These are phyloP conservation scores for Tylochromis polylepis DNA, from an alignment of 2,113 vertebrate genomes.

Conservation along the genomic window DNA sequence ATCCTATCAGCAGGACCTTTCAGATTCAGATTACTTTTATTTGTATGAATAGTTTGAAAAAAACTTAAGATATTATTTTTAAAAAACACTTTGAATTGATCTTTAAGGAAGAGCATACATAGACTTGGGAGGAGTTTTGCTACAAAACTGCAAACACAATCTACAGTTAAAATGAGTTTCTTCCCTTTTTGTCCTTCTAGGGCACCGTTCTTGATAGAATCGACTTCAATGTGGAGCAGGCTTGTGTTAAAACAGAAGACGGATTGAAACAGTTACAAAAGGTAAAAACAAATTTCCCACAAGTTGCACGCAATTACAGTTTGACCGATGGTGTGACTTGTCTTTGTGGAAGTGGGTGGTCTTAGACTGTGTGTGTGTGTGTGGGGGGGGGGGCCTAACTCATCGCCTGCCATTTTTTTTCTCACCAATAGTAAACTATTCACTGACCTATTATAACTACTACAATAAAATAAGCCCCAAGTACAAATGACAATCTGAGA, in stretches of 20 bases:
- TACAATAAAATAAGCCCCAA: too few species aligned
- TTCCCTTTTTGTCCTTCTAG: constrained; percentile 58
- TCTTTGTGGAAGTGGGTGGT: not conserved
- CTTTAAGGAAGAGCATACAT: not conserved
- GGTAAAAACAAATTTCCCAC: constrained; percentile 70
- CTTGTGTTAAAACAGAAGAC: constrained; percentile 95
- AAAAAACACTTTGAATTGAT: not conserved
- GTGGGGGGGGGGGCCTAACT: too few species aligned
- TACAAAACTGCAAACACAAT: not conserved
- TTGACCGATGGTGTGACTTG: not conserved
- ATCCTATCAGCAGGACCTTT: not conserved
- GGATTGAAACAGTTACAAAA: constrained; percentile 94
- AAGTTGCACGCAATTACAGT: not conserved
- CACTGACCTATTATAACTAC: not conserved
- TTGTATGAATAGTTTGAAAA: not conserved
- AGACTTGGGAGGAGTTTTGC: not conserved
- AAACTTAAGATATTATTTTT: not conserved
- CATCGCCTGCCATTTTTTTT: too few species aligned
- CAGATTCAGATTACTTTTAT: not conserved
- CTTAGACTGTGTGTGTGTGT: too few species aligned
- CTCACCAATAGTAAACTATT: not conserved
- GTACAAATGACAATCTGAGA: too few species aligned
- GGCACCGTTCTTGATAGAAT: constrained; percentile 96
- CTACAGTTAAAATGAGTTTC: not conserved
- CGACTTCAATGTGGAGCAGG: constrained; percentile 96